phyloP scores from a whole-genome alignment of 2,797 vertebrate genomes.

The Acanthornis magna region DNA sequence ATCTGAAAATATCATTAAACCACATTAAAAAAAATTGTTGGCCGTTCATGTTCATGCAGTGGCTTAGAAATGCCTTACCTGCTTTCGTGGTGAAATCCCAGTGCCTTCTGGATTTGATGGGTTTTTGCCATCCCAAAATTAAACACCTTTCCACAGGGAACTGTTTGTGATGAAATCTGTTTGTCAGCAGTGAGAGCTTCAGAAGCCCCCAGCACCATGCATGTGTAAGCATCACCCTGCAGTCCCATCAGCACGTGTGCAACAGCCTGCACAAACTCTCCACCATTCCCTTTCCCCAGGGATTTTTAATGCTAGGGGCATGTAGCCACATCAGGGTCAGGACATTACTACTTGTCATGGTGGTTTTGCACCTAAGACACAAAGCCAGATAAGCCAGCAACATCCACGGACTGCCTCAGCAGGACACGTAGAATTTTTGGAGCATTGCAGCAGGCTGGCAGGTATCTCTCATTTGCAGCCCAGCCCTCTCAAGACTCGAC shows the following conservation, averaged over 20 bases:
- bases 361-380: fast-evolving
- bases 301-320: not conserved
- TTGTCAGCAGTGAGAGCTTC: not conserved
- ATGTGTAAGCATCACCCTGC: fast-evolving
- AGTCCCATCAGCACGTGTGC: fast-evolving
- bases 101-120: not conserved
- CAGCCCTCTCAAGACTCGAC: not conserved
- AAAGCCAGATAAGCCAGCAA: not conserved
- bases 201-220: fast-evolving
- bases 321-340: not conserved
- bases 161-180: not conserved
- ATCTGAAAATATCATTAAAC: not conserved
- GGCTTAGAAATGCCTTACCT: not conserved
- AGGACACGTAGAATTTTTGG: not conserved
- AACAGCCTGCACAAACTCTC: fast-evolving
- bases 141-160: fast-evolving
- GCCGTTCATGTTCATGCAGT: not conserved
- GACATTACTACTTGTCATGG: not conserved
- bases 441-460: not conserved
- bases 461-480: not conserved
- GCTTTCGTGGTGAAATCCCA: not conserved
- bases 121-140: not conserved
- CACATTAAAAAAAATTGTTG: not conserved
- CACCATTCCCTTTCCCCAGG: not conserved
- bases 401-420: not conserved